Evolutionary conservation across 2,797 vertebrate genomes (phyloP), one percentile per base, ranked within the genome.

Genomic region (Coregonus ussuriensis): DNA sequence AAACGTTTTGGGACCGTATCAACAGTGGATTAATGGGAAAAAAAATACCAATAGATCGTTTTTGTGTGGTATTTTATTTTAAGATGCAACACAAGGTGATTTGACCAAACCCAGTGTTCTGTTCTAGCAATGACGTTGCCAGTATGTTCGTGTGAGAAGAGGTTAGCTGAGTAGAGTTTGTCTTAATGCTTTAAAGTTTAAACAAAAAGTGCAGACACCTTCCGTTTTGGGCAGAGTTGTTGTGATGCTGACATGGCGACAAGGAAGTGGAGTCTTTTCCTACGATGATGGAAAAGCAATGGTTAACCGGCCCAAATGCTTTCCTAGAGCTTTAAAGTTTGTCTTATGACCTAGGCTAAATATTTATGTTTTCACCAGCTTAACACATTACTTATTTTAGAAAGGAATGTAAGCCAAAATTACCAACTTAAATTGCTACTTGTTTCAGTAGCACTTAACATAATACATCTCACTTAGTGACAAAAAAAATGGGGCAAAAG

Each of bases 231-330:
- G 25, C 3, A 1, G 33, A 65, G 78, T 80, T 80, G 70, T 74
- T 72, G 65, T 52, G 52, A 33, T 74, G 53, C 63, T 18, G 71
- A 1, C 4, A 9, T 71, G 35, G 68, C n/a, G 69, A 74, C 71
- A 80, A 74, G 51, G 67, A 77, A 77, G 4, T 71, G 69, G n/a
- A 37, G 33, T 65, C 31, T 16, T 70, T 73, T 47, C 52, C 41
- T 77, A 33, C 16, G 9, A 69, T 66, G 63, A 4, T 68, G 9
- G 51, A 67, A 69, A 33, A 33, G 47, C 13, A 4, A 66, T 66
- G 63, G 21, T 66, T 66, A 4, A 31, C 65, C 14, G 11, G 14
- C 29, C 25, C 4, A 3, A 67, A 67, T 14, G 14, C 29, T 67
- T 67, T 15, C 18, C 63, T 18, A 47, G 67, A 18, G 14, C 33